These are phyloP conservation scores for Ammospiza maritima DNA, from an alignment of 2,797 vertebrate species.

Conservation along the genomic window DNA sequence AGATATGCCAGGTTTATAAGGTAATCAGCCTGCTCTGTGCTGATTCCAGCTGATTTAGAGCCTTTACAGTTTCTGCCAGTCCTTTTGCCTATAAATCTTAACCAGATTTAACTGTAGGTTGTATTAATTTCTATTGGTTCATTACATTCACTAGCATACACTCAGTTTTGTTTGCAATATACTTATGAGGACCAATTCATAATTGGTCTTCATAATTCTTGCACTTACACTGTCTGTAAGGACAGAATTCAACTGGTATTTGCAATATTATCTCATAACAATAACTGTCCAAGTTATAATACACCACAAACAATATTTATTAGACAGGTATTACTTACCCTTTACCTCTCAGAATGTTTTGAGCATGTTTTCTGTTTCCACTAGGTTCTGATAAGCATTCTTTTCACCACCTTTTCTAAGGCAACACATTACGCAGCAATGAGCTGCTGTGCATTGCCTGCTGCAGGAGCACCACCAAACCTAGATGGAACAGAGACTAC, in stretches of 20 bases:
- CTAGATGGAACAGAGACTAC: background rate
- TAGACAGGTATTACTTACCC: background rate
- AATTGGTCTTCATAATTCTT: background rate
- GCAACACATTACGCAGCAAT: background rate
- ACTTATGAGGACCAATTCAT: background rate
- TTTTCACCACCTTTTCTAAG: background rate
- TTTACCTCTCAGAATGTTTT: background rate
- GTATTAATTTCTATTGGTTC: background rate
- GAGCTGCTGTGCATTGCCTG: background rate
- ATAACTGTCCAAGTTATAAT: background rate
- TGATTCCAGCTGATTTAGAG: background rate
- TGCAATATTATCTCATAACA: background rate
- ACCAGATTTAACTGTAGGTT: background rate
- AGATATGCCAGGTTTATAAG: background rate
- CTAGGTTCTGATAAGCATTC: background rate
- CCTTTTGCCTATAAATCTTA: background rate
- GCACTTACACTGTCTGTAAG: background rate
- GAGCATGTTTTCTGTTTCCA: background rate
- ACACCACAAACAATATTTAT: background rate
- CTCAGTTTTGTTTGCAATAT: background rate
- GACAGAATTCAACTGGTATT: background rate
- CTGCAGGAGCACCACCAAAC: background rate
- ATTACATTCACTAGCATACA: background rate
- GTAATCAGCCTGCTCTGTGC: background rate
- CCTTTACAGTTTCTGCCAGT: background rate